Conservation (phyloP, 2,113 vertebrate species). For the Ceuthmochares aereus region DNA sequence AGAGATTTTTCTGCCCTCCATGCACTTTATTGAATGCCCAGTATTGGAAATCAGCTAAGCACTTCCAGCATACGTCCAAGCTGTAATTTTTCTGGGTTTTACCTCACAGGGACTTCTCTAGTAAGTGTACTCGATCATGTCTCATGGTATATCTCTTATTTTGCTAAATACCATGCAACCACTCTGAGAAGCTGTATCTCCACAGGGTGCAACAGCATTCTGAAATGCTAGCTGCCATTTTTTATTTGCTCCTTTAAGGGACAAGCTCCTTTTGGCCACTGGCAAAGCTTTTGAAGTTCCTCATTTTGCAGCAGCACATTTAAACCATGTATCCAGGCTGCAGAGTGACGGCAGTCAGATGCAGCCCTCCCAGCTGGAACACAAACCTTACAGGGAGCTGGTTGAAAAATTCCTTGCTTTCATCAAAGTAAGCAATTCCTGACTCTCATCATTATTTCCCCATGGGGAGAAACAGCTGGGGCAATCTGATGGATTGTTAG, state of each 20-base stretch:
- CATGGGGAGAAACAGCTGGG: not conserved
- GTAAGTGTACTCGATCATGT: not conserved
- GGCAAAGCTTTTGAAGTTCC: not conserved
- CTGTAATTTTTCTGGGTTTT: not conserved
- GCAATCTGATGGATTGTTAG: not conserved
- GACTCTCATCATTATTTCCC: not conserved
- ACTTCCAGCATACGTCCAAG: not conserved
- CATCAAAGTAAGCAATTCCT: not conserved
- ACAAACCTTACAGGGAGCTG: not conserved
- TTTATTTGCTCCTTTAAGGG: not conserved
- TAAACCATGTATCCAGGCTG: not conserved
- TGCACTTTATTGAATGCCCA: not conserved
- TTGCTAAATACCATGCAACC: not conserved
- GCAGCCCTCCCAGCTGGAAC: not conserved
- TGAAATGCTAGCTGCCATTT: constrained; percentile 4
- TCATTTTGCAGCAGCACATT: not conserved
- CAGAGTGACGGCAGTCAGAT: not conserved
- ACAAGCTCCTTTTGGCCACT: not conserved
- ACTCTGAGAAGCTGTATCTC: not conserved
- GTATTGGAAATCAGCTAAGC: not conserved
- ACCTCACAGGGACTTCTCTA: not conserved
- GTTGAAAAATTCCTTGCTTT: not conserved
- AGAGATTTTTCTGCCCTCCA: not conserved
- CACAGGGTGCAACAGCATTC: not conserved
- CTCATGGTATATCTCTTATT: not conserved